These are phyloP conservation scores for Strix uralensis DNA, from an alignment of 2,113 vertebrate species.

Conservation along the genomic window DNA sequence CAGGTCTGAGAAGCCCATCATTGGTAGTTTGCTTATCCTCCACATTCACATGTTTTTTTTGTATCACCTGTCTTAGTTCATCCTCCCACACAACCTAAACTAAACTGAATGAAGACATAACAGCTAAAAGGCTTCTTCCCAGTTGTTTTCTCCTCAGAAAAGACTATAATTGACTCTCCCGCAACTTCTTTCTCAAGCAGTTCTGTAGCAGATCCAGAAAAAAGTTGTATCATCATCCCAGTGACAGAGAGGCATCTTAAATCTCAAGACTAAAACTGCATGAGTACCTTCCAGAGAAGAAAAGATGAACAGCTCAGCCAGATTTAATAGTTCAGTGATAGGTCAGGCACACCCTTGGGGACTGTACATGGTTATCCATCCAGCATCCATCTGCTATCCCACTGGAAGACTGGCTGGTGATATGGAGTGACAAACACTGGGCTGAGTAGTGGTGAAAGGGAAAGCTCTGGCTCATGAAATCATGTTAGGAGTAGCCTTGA, in stretches of 20 bases:
- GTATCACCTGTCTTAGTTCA: not conserved
- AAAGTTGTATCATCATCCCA: not conserved
- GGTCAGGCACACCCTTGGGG: rapidly evolving
- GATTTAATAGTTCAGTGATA: not conserved
- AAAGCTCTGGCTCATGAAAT: not conserved
- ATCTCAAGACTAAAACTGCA: not conserved
- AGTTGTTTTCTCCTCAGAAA: not conserved
- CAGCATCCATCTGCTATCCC: not conserved
- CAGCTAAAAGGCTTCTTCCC: not conserved
- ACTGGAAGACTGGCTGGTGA: not conserved
- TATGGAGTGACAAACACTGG: not conserved
- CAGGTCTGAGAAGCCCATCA: not conserved
- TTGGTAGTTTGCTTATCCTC: not conserved
- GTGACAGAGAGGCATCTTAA: not conserved
- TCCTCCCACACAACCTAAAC: not conserved
- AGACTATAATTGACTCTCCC: not conserved
- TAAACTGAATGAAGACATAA: not conserved
- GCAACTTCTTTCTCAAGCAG: not conserved
- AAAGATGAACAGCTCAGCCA: not conserved
- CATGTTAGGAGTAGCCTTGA: not conserved
- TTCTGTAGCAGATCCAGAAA: not conserved
- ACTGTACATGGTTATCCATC: not conserved
- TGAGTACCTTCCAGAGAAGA: not conserved
- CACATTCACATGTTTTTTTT: not conserved
- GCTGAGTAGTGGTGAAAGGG: not conserved